Evolutionary conservation across 2,888 invertebrate genomes (phyloP).

Genomic region (Drosophila kambysellisi): DNA sequence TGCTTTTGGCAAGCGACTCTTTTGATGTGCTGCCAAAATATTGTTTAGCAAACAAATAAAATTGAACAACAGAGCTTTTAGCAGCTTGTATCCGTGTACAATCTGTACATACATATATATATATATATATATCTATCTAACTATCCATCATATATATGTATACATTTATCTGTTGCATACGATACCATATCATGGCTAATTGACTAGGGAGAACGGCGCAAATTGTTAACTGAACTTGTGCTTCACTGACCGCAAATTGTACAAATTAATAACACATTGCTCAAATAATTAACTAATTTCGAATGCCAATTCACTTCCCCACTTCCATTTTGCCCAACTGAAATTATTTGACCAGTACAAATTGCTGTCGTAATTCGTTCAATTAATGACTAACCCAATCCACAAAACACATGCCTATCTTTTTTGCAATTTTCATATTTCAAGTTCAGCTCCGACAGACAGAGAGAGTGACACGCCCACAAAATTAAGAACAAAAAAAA

Average conservation of each 20-base stretch:
- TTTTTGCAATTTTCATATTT: constrained; percentile 55
- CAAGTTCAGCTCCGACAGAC: constrained; percentile 39
- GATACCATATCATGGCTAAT: constrained; percentile 21
- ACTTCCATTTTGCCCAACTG: neutral
- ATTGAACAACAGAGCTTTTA: constrained; percentile 61
- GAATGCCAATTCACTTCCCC: constrained; percentile 24
- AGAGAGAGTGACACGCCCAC: constrained; percentile 40
- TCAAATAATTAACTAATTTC: constrained; percentile 53
- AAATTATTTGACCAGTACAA: constrained; percentile 24
- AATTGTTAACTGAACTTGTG: constrained; percentile 44
- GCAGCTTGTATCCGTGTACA: constrained; percentile 23
- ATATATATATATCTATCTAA: constrained; percentile 9
- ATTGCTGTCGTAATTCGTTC: constrained; percentile 30
- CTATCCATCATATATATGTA: constrained; percentile 1
- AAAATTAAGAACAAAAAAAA: neutral
- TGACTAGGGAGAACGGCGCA: constrained; percentile 27
- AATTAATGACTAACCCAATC: constrained; percentile 18
- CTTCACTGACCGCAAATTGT: constrained; percentile 65
- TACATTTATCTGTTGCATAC: constrained; percentile 38
- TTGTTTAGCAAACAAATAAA: constrained; percentile 76
- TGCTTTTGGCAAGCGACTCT: constrained; percentile 73
- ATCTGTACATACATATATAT: too few relatives aligned
- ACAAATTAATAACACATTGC: constrained; percentile 70
- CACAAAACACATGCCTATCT: constrained; percentile 20
- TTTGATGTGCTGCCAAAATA: constrained; percentile 78